phyloP scores from a whole-genome alignment of 2,113 vertebrate species.

The Hepsetus odoe region DNA sequence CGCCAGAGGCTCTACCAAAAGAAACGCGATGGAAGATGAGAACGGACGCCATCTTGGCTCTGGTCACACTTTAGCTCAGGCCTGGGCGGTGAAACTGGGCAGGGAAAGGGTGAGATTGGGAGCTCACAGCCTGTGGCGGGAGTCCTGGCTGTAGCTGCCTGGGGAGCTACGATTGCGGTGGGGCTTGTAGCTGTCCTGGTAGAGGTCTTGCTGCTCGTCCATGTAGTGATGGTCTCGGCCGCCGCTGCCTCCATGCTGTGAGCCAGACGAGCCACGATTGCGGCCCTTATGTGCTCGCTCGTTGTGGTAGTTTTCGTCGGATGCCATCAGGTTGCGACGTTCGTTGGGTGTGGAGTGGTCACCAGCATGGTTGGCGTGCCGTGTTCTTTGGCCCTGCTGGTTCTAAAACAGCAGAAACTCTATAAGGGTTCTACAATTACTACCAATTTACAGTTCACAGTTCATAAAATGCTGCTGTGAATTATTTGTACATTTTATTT shows the following conservation, averaged over 20 bases:
- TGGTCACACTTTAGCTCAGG: constrained; percentile 32
- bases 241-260: constrained; percentile 86
- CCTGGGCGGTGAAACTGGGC: constrained; percentile 19
- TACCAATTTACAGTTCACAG: not conserved
- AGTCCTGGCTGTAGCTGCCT: constrained; percentile 94
- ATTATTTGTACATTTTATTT: no score
- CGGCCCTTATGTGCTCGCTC: constrained; percentile 95
- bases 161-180: constrained; percentile 92
- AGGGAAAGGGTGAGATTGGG: not conserved
- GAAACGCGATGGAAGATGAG: constrained; percentile 37
- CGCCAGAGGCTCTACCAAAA: constrained; percentile 30
- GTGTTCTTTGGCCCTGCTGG: constrained; percentile 87
- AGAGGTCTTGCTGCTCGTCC: constrained; percentile 84
- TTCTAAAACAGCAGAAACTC: constrained; percentile 26
- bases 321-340: constrained; percentile 88
- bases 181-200: constrained; percentile 89
- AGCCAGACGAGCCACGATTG: constrained; percentile 92
- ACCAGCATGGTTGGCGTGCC: constrained; percentile 87
- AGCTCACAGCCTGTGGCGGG: constrained; percentile 93
- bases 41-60: constrained; percentile 41
- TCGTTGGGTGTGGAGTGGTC: constrained; percentile 89
- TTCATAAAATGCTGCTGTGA: no score
- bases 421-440: not conserved
- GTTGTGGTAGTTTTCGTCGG: constrained; percentile 92
- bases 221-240: constrained; percentile 81